Conservation (phyloP, 2,113 vertebrate genomes). For the Pollimyrus isidori region DNA sequence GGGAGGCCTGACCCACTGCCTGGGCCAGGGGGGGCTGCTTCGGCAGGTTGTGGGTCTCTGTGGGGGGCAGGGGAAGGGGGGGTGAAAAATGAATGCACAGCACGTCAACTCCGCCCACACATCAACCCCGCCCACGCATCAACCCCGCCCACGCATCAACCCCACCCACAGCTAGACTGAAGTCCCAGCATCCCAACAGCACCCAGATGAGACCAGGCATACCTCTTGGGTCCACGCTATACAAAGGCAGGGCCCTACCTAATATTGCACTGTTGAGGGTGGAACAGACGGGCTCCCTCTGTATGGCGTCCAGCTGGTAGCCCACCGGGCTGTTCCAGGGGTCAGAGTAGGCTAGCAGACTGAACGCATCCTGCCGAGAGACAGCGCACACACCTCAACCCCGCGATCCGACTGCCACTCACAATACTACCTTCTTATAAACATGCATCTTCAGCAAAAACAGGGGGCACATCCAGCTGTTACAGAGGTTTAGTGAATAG, state of each 20-base stretch:
- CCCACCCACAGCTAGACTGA: not conserved
- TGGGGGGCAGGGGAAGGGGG: not conserved
- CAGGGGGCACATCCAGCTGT: not conserved
- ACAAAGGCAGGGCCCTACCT: conserved; percentile 56
- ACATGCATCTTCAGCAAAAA: not conserved
- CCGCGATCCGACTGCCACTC: not conserved
- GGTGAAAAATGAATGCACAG: no score
- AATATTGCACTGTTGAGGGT: conserved; percentile 99
- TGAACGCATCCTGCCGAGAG: conserved; percentile 83
- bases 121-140: no score
- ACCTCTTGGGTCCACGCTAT: not conserved
- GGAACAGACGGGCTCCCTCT: conserved; percentile 96
- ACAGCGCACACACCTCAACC: not conserved
- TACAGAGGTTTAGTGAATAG: not conserved
- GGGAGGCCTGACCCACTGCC: conserved; percentile 88
- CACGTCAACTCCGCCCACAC: no score
- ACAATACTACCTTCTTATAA: not conserved
- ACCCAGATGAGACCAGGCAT: not conserved
- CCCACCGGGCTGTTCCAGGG: conserved; percentile 97
- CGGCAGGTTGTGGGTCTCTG: conserved; percentile 97
- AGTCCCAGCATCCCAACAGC: not conserved
- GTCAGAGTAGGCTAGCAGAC: conserved; percentile 93
- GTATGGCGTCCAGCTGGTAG: conserved; percentile 91
- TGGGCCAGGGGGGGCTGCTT: conserved; percentile 95
- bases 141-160: no score